phyloP scores from a whole-genome alignment of 2,888 invertebrate genomes.

The Noctua janthe region DNA sequence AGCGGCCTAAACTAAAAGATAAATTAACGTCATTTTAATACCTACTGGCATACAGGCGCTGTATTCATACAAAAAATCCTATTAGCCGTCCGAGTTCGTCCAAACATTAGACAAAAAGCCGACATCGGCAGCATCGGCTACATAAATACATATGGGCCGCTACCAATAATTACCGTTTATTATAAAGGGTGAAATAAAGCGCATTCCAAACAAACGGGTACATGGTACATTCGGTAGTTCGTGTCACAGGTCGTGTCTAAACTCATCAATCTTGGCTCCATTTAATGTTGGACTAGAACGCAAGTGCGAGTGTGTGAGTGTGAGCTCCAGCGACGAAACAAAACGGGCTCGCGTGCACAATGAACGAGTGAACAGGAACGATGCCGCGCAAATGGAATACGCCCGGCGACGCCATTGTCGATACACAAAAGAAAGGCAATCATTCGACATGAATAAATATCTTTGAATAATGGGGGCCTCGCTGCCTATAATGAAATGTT shows the following conservation, averaged over 20 bases:
- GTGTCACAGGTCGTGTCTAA: slow-evolving; percentile 89
- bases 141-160: slow-evolving; percentile 76
- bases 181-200: slow-evolving; percentile 87
- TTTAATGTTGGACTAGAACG: slow-evolving; percentile 86
- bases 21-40: slow-evolving; percentile 85
- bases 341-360: slow-evolving; percentile 86
- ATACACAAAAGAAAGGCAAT: slow-evolving; percentile 90
- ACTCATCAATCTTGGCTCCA: slow-evolving; percentile 89
- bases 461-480: slow-evolving; percentile 88
- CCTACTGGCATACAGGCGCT: slow-evolving; percentile 76
- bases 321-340: slow-evolving; percentile 79
- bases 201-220: slow-evolving; percentile 81
- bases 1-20: slow-evolving; percentile 76
- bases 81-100: slow-evolving; percentile 82
- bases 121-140: slow-evolving; percentile 79
- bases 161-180: slow-evolving; percentile 87
- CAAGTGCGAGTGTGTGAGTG: slow-evolving; percentile 36
- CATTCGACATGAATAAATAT: slow-evolving; percentile 90
- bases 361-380: slow-evolving; percentile 77
- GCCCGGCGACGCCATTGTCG: slow-evolving; percentile 86
- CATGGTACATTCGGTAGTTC: slow-evolving; percentile 87
- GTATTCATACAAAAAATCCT: slow-evolving; percentile 83
- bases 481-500: slow-evolving; percentile 89
- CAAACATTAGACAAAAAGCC: slow-evolving; percentile 84
- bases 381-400: slow-evolving; percentile 87